These are phyloP conservation scores for Sander lucioperca DNA, from an alignment of 2,113 vertebrate genomes.

Conservation along the genomic window DNA sequence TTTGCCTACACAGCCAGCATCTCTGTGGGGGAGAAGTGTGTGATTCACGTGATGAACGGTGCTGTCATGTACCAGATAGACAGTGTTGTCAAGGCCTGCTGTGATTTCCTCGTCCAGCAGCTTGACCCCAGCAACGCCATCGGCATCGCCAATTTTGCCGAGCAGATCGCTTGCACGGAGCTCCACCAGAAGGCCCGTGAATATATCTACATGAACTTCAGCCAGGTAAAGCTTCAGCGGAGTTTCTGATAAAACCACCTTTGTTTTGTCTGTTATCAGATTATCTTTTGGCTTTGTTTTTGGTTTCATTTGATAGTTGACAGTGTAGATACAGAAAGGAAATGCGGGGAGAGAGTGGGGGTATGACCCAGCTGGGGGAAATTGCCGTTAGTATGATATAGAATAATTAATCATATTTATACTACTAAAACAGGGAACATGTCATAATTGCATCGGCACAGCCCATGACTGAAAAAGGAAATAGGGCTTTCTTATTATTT, in stretches of 20 bases:
- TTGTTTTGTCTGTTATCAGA: neutral
- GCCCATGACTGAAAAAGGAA: neutral
- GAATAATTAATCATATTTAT: neutral
- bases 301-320: neutral
- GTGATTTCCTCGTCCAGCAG: conserved; percentile 92
- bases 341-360: neutral
- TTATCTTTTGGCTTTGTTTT: no score
- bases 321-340: neutral
- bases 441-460: neutral
- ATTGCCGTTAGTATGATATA: neutral
- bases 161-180: conserved; percentile 92
- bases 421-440: neutral
- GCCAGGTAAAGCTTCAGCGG: conserved; percentile 84
- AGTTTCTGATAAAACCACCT: neutral
- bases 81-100: conserved; percentile 94
- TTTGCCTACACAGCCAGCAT: conserved; percentile 96
- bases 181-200: conserved; percentile 93
- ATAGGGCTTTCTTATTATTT: neutral
- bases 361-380: neutral
- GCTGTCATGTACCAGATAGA: conserved; percentile 99
- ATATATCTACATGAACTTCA: conserved; percentile 97
- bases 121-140: conserved; percentile 97
- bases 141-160: conserved; percentile 95
- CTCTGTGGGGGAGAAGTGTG: conserved; percentile 94
- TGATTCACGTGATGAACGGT: conserved; percentile 95